Evolutionary conservation across 1,140 invertebrate species (phyloP), one percentile per base, ranked within the genome.

Genomic region (Chelonus insularis): DNA sequence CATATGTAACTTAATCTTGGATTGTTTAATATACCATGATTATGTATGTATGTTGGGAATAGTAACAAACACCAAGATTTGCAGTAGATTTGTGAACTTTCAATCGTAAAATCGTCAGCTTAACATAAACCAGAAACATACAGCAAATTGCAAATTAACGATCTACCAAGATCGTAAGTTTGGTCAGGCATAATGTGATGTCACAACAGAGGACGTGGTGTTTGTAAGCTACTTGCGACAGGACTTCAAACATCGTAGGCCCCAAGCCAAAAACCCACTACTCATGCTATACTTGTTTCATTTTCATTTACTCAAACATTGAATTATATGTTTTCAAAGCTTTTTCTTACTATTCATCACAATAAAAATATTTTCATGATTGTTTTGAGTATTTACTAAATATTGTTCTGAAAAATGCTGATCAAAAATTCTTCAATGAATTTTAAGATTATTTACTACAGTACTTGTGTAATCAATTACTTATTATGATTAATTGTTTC

Each of bases 181-280:
- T 80, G 62, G 69, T 70, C 60, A 64, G 67, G 78, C 70, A 82
- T 82, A 82, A 80, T 82, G 79, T 71, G 71, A 73, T 82, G 79
- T 82, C 80, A 82, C 78, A 82, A 82, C 79, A 82, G 69, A 65
- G 64, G 69, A 68, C 64, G 52, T 72, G 68, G 77, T 82, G 78
- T 82, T 82, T 82, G 75, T 82, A 82, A 82, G 79, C 79, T 80
- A 73, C 72, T 69, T 70, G 71, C 71, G 80, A 81, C 72, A 77
- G 76, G 72, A 82, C 79, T 81, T 82, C 78, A 82, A 82, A 82
- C 79, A 82, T 80, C 70, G 71, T 74, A 63, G 74, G 72, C 69
- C 60, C 47, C 64, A 68, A 77, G 72, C 75, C 72, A 77, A 76
- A 77, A 76, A 70, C 72, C 66, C 65, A 39, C 56, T 9, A 3